Evolutionary conservation across 2,797 vertebrate genomes (phyloP).

Genomic region (Falco rusticolus): DNA sequence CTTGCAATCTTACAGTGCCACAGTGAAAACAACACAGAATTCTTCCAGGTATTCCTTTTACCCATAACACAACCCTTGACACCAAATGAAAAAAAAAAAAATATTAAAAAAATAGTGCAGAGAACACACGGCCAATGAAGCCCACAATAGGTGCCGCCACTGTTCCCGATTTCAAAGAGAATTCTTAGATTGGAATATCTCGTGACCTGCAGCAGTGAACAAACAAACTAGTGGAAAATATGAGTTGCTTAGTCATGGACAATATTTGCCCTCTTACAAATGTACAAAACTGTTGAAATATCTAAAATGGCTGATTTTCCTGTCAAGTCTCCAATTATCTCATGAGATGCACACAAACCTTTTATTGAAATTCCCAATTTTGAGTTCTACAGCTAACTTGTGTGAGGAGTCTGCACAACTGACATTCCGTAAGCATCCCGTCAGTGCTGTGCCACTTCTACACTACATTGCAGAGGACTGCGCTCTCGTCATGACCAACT

Average conservation of each 20-base stretch:
- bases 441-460: accelerated
- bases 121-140: not conserved
- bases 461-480: accelerated
- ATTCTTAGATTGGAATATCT: accelerated
- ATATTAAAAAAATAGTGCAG: accelerated
- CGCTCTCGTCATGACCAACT: accelerated
- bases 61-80: no score
- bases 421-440: not conserved
- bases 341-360: not conserved
- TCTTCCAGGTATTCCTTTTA: not conserved
- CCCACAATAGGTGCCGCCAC: not conserved
- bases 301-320: not conserved
- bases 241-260: accelerated
- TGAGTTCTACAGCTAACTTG: not conserved
- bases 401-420: accelerated
- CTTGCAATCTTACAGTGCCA: not conserved
- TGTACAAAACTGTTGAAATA: not conserved
- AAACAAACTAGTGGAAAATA: not conserved
- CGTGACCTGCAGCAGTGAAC: not conserved
- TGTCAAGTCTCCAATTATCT: not conserved
- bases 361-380: not conserved
- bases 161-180: not conserved
- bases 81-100: not conserved
- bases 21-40: not conserved
- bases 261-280: not conserved